Conservation (phyloP, 2,797 vertebrate genomes). For the Poecilia velifera region DNA sequence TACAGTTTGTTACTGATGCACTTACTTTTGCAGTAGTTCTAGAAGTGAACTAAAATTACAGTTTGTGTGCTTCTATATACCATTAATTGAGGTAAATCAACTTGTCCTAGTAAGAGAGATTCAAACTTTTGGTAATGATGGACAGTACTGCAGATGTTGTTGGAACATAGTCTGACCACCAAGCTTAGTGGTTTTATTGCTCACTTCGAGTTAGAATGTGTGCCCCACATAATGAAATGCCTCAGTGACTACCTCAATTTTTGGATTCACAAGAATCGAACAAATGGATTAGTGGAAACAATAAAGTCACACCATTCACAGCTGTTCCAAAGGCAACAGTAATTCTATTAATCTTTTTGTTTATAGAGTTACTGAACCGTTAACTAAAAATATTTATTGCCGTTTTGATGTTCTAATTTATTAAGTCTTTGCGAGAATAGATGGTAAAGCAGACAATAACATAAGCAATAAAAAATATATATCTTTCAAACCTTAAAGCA, state of each 20-base stretch:
- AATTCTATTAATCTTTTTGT: background rate
- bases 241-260: background rate
- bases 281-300: background rate
- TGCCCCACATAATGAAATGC: background rate
- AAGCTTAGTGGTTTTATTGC: background rate
- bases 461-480: background rate
- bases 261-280: background rate
- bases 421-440: background rate
- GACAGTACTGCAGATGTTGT: background rate
- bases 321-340: background rate
- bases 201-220: background rate
- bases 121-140: background rate
- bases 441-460: background rate
- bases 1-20: background rate
- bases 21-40: background rate
- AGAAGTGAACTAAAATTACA: background rate
- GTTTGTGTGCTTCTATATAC: background rate
- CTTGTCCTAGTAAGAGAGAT: background rate
- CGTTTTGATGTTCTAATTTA: background rate
- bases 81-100: background rate
- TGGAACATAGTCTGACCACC: background rate
- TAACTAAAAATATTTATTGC: background rate
- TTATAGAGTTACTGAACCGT: background rate
- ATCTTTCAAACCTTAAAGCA: constrained; percentile 13
- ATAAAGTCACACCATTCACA: background rate